Conservation (phyloP, 64 coral and sea anemone genomes). For the Dendrophyllia cribrosa region DNA sequence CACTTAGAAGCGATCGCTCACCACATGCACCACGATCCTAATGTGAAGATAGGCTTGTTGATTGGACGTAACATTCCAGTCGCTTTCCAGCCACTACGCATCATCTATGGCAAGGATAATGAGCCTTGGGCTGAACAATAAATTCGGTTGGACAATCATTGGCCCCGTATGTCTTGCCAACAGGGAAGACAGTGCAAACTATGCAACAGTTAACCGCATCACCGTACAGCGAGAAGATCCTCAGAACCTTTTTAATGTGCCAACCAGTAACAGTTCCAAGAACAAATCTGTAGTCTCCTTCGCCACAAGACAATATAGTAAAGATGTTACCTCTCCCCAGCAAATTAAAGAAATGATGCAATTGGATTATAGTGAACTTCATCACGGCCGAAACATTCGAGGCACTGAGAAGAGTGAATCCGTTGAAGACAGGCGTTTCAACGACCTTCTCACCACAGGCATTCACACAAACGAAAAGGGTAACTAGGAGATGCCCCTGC, state of each 20-base stretch:
- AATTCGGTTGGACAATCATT: conserved; percentile 61
- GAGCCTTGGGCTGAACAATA: conserved; percentile 68
- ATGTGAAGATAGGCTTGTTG: too few relatives aligned
- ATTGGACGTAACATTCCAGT: too few relatives aligned
- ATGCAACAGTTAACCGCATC: conserved; percentile 35
- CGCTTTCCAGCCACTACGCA: too few relatives aligned
- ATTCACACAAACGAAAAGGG: conserved; percentile 46
- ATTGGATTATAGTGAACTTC: conserved; percentile 47
- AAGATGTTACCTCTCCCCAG: too few relatives aligned
- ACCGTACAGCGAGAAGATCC: neutral
- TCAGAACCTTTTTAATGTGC: conserved; percentile 28
- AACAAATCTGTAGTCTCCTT: too few relatives aligned
- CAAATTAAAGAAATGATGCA: too few relatives aligned
- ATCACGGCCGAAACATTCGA: conserved; percentile 26
- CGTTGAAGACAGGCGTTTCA: too few relatives aligned
- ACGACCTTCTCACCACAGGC: conserved; percentile 2
- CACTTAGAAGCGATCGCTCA: too few relatives aligned
- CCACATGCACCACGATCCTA: too few relatives aligned
- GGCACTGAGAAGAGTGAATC: too few relatives aligned
- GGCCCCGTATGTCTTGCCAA: conserved; percentile 48
- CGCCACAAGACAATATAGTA: too few relatives aligned
- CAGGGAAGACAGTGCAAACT: neutral
- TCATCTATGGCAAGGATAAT: conserved; percentile 19
- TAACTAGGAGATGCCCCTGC: conserved; percentile 66
- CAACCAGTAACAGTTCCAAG: too few relatives aligned